Evolutionary conservation across 2,888 invertebrate species (phyloP), one percentile per base, ranked within the genome.

Genomic region (Keiferia lycopersicella): DNA sequence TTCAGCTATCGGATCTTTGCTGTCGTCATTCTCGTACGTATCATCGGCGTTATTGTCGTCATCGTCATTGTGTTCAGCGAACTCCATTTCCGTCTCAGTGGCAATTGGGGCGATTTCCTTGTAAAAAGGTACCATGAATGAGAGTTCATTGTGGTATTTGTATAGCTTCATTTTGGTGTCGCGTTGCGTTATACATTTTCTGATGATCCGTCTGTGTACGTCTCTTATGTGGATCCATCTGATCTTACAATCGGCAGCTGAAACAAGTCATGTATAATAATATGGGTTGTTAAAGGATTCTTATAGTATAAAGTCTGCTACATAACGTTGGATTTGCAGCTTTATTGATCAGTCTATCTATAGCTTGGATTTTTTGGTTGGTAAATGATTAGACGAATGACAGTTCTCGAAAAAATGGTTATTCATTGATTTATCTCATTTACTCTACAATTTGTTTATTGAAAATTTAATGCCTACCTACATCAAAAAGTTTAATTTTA

Each of bases 151-250:
- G 56, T 87, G 86, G 66, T 91, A 91, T 73, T 91, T 91, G 72
- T 91, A 91, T 1, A 73, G 69, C 60, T 82, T 82, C 0, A 75
- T 73, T 0, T 76, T 75, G 8, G 70, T 68, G 0, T 71, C 71
- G 0, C 74, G 73, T 20, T 68, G 76, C n/a, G 64, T 61, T 4
- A 78, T 34, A 63, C 73, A 78, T 66, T 86, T 86, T 34, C 81
- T 80, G 41, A 90, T 68, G 39, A 88, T 87, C 8, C 91, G 71
- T 53, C 91, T 74, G 68, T 90, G 84, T 0, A 90, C 91, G 45
- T 91, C 91, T 65, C 91, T 77, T 71, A 91, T 91, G 66, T 91
- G 88, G 48, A 91, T 83, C 91, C 91, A 91, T 69, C 91, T 76
- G 1, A 85, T 75, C 81, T 91, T 91, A 68, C 91, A 91, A 61